Evolutionary conservation across 2,888 invertebrate genomes (phyloP).

Genomic region (Spisula subtruncata): DNA sequence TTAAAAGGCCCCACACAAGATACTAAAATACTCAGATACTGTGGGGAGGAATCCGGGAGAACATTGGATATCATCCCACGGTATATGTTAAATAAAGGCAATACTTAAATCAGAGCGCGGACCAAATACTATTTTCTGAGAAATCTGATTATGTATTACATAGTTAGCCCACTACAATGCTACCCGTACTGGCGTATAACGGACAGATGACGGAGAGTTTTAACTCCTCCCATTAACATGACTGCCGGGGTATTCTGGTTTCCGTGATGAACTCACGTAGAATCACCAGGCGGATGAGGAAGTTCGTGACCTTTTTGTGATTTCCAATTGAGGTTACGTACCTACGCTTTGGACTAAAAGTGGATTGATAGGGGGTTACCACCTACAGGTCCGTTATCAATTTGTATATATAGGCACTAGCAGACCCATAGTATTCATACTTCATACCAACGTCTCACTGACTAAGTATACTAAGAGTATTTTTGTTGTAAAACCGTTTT

Average conservation of each 20-base stretch:
- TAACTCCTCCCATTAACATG: neutral
- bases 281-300: neutral
- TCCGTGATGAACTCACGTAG: neutral
- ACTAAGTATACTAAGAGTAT: neutral
- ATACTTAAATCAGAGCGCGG: neutral
- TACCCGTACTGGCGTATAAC: neutral
- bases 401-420: neutral
- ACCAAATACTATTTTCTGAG: neutral
- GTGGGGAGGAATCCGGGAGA: neutral
- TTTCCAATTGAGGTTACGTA: neutral
- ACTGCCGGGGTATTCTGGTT: neutral
- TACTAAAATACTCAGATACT: neutral
- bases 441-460: neutral
- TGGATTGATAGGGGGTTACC: neutral
- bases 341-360: neutral
- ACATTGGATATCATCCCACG: too few species aligned
- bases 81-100: too few species aligned
- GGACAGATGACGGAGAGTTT: neutral
- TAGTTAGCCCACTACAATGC: neutral
- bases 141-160: neutral
- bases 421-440: neutral
- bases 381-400: neutral
- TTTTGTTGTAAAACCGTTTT: neutral
- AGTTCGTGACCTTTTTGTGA: neutral
- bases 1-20: neutral